A percentile compares a stretch with the other conserved stretches of the same genome.
These are phyloP conservation scores for Phenganax stokvisi DNA, from an alignment of 92 coral and sea anemone genomes.

Conservation along the genomic window DNA sequence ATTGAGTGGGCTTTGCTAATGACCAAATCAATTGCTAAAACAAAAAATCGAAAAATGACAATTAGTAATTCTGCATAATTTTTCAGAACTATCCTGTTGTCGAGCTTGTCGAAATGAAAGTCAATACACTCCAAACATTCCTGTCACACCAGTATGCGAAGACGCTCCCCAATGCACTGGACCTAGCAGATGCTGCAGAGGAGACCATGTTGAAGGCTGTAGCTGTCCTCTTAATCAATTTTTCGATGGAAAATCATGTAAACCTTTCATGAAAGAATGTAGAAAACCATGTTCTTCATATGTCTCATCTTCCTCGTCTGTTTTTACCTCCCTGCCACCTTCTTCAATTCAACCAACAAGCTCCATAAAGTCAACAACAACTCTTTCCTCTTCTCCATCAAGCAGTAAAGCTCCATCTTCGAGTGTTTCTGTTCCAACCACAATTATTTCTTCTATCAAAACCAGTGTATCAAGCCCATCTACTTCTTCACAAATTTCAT, in stretches of 20 bases:
- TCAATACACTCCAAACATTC: constrained; percentile 70
- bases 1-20: not conserved
- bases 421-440: constrained; percentile 30
- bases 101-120: constrained; percentile 83
- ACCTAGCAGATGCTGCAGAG: constrained; percentile 77
- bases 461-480: not conserved
- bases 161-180: constrained; percentile 48
- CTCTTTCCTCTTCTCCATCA: constrained; percentile 11
- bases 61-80: not conserved
- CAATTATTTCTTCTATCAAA: constrained; percentile 12
- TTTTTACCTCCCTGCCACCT: not conserved
- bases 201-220: constrained; percentile 88
- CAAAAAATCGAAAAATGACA: not conserved
- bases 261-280: constrained; percentile 62
- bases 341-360: not conserved
- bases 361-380: constrained; percentile 29
- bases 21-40: not conserved
- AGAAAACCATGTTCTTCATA: constrained; percentile 48
- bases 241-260: constrained; percentile 84
- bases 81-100: constrained; percentile 86
- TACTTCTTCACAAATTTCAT: not conserved
- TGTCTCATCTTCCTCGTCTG: not conserved
- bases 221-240: constrained; percentile 70
- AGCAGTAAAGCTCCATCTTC: constrained; percentile 19
- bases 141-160: constrained; percentile 65